These are phyloP conservation scores for Cyphomyrus plagiostoma DNA, from an alignment of 2,113 vertebrate genomes.

Conservation along the genomic window DNA sequence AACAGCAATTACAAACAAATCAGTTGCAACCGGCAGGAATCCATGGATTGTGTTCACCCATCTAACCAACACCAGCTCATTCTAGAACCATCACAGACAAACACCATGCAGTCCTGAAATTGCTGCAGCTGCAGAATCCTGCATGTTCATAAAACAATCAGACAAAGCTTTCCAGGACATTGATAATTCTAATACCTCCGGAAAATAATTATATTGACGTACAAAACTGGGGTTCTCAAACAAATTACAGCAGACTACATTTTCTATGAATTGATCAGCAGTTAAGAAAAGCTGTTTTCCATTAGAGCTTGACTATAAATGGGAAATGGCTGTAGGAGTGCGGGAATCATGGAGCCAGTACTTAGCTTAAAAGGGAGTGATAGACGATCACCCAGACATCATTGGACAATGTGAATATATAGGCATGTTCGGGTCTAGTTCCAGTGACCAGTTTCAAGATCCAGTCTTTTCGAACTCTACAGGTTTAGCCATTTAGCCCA, in stretches of 20 bases:
- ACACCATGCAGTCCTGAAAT: not conserved
- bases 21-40: not conserved
- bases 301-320: not conserved
- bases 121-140: not conserved
- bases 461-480: not conserved
- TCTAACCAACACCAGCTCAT: not conserved
- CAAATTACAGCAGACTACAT: not conserved
- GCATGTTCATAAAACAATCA: not conserved
- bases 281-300: not conserved
- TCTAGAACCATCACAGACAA: not conserved
- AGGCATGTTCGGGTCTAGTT: not conserved
- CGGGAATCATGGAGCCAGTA: not conserved
- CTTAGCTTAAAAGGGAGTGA: not conserved
- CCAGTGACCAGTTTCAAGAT: not conserved
- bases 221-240: not conserved
- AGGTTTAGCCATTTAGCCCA: not conserved
- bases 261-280: not conserved
- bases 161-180: not conserved
- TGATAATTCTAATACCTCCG: not conserved
- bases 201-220: not conserved
- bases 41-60: not conserved
- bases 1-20: not conserved
- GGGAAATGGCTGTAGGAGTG: not conserved
- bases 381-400: not conserved
- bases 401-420: not conserved